Percentiles rank a stretch among this genome's conserved stretches.
Evolutionary conservation across 2,113 vertebrate species (phyloP).

Genomic region (Pterophyllum scalare): DNA sequence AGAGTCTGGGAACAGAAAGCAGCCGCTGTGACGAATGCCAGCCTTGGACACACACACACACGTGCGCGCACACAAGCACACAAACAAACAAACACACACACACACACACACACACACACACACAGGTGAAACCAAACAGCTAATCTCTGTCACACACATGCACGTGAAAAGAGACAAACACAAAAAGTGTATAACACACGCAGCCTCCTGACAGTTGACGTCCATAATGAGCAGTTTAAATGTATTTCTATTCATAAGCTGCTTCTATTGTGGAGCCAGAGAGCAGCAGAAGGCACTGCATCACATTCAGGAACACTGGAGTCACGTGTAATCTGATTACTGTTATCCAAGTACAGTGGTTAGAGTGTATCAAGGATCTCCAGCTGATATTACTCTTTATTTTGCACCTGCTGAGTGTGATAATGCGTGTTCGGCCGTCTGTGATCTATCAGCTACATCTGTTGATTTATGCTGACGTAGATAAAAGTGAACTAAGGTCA

Average conservation of each 20-base stretch:
- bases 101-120: neutral
- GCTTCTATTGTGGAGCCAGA: conserved; percentile 21
- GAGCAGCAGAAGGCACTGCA: conserved; percentile 1
- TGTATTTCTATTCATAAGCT: conserved; percentile 60
- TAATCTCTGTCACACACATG: conserved; percentile 57
- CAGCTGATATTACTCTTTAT: neutral
- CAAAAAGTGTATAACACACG: conserved; percentile 8
- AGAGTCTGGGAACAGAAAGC: conserved; percentile 59
- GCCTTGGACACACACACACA: conserved; percentile 54
- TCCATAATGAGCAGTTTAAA: conserved; percentile 65
- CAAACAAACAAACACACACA: neutral
- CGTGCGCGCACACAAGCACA: conserved; percentile 26
- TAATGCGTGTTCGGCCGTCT: neutral
- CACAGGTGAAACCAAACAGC: conserved; percentile 30
- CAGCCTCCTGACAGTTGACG: conserved; percentile 41
- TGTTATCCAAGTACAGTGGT: neutral
- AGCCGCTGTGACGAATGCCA: conserved; percentile 57
- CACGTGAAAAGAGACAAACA: conserved; percentile 2
- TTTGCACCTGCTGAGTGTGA: too few species aligned
- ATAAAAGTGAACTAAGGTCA: neutral
- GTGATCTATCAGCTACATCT: neutral
- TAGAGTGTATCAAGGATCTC: neutral
- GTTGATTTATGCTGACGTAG: neutral
- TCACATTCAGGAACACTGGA: neutral
- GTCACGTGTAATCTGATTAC: conserved; percentile 18